Percentiles rank a stretch among this genome's conserved stretches.
These are phyloP conservation scores for Ametastegia equiseti DNA, from an alignment of 2,888 invertebrate species.

Conservation along the genomic window DNA sequence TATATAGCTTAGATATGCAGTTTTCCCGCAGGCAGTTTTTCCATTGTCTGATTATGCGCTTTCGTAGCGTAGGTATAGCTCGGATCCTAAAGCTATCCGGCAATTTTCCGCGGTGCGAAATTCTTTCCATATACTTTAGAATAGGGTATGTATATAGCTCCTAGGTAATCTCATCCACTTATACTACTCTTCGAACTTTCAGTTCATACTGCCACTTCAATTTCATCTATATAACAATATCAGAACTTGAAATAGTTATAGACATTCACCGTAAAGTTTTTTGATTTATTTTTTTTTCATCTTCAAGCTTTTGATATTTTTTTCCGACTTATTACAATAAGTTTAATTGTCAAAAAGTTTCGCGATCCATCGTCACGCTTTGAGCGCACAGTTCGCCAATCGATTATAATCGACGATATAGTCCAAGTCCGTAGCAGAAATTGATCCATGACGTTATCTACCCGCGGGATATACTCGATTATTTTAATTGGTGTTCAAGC, in stretches of 20 bases:
- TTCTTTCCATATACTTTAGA: conserved; percentile 17
- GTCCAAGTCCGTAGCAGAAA: background rate
- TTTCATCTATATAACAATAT: background rate
- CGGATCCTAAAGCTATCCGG: conserved; percentile 5
- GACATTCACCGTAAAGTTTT: too few species aligned
- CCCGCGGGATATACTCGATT: conserved; percentile 1
- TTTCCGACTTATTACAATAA: too few species aligned
- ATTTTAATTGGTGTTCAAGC: conserved; percentile 1
- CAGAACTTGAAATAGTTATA: background rate
- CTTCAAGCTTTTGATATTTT: too few species aligned
- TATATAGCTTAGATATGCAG: conserved; percentile 10
- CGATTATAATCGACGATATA: background rate
- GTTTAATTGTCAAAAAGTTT: too few species aligned
- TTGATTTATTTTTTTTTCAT: too few species aligned
- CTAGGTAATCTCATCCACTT: background rate
- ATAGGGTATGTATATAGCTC: too few species aligned
- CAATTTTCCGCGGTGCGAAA: conserved; percentile 29
- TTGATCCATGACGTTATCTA: background rate
- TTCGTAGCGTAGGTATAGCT: background rate
- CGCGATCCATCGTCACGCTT: background rate
- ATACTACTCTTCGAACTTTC: background rate
- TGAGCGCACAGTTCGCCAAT: background rate
- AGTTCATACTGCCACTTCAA: background rate
- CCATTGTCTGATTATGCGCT: conserved; percentile 31
- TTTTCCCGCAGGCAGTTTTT: conserved; percentile 25